Evolutionary conservation across 2,113 vertebrate species (phyloP).

Genomic region (Odobenus rosmarus): DNA sequence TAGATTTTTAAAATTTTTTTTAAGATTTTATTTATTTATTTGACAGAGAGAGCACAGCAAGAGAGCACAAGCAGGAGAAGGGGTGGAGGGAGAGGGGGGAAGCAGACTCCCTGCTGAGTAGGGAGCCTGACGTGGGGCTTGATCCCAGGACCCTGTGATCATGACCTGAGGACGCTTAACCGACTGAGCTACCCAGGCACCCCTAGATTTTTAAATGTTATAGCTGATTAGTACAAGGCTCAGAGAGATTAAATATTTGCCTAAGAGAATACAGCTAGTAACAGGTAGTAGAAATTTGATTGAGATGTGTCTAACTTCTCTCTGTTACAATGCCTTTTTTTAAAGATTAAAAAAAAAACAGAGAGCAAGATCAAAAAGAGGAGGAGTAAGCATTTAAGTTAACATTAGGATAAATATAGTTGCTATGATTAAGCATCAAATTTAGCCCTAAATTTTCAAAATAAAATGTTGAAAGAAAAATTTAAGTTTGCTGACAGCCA

Average conservation of each 20-base stretch:
- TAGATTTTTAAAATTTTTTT: neutral
- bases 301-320: slow-evolving; percentile 24
- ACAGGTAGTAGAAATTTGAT: neutral
- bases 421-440: neutral
- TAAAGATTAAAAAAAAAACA: neutral
- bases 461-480: neutral
- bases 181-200: neutral
- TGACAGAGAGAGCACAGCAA: neutral
- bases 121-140: neutral
- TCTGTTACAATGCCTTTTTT: neutral
- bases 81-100: neutral
- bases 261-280: neutral
- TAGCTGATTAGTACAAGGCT: neutral
- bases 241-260: slow-evolving; percentile 20
- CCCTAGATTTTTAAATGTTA: slow-evolving; percentile 11
- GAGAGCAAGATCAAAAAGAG: neutral
- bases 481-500: neutral
- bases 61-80: too few species aligned
- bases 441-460: slow-evolving; percentile 50
- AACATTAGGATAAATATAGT: neutral
- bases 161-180: neutral
- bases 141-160: neutral
- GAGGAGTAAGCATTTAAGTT: neutral
- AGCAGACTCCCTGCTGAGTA: neutral
- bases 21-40: neutral